These are phyloP conservation scores for Machaerirhynchus nigripectus DNA, from an alignment of 2,113 vertebrate species.

Conservation along the genomic window DNA sequence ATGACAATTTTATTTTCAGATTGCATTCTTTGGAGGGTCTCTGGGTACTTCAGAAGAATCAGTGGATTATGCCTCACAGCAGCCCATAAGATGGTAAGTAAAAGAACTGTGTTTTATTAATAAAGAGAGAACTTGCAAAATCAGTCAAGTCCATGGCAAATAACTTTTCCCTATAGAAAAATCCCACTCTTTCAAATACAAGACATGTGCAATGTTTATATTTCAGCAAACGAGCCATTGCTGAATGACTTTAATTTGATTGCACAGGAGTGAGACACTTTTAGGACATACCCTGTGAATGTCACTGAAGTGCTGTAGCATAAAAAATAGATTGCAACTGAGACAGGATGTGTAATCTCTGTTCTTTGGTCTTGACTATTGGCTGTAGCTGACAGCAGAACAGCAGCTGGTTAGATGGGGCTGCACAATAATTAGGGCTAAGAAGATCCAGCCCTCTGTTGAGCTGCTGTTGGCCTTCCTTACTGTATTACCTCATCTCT, in stretches of 20 bases:
- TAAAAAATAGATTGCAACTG: background rate
- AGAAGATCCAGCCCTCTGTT: background rate
- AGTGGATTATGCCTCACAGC: background rate
- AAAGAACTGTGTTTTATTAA: background rate
- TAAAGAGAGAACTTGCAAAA: background rate
- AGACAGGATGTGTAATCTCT: background rate
- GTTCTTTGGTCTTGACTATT: background rate
- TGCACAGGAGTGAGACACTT: background rate
- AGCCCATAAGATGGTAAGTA: background rate
- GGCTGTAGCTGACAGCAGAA: background rate
- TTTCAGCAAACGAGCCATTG: background rate
- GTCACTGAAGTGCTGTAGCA: background rate
- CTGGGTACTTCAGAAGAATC: background rate
- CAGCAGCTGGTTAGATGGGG: background rate
- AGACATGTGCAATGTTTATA: background rate
- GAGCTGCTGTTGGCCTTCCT: constrained; percentile 15
- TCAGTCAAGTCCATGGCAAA: background rate
- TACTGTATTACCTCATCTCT: background rate
- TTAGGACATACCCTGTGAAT: background rate
- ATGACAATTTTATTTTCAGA: background rate
- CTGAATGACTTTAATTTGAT: constrained; percentile 1
- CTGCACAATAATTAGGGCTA: background rate
- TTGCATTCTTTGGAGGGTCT: background rate
- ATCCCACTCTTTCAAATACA: background rate
- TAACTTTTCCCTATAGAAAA: background rate